A percentile compares a stretch with the other conserved stretches of the same genome.
phyloP scores from a whole-genome alignment of 2,888 invertebrate genomes.

The Eupithecia pulchellata region DNA sequence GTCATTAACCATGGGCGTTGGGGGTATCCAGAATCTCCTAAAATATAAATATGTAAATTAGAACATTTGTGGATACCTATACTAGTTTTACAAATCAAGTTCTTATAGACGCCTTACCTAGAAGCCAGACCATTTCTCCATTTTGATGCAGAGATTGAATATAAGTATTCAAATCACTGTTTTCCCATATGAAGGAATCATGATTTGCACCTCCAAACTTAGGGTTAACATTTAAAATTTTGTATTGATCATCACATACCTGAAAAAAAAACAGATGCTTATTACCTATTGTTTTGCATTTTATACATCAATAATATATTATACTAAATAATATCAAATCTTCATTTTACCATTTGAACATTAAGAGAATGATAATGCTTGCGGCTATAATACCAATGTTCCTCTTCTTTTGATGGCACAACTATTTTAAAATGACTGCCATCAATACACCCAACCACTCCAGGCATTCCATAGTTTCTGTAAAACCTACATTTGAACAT shows the following conservation, averaged over 20 bases:
- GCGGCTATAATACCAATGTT: conserved; percentile 13
- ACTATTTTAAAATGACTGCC: conserved; percentile 25
- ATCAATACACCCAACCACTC: conserved; percentile 25
- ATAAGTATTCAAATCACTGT: conserved; percentile 29
- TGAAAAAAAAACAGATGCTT: conserved; percentile 6
- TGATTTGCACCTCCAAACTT: conserved; percentile 40
- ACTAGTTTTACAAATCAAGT: background rate
- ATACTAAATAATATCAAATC: conserved; percentile 14
- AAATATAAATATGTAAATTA: background rate
- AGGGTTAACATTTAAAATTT: conserved; percentile 27
- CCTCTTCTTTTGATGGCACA: background rate
- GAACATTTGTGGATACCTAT: background rate
- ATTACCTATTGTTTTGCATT: conserved; percentile 3
- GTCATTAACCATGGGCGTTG: conserved; percentile 42
- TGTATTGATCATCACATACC: background rate
- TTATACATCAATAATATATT: background rate
- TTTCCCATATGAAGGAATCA: conserved; percentile 40
- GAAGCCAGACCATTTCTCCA: conserved; percentile 31
- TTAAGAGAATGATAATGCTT: conserved; percentile 28
- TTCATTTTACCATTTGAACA: conserved; percentile 28
- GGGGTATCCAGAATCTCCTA: conserved; percentile 23
- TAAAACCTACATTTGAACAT: conserved; percentile 15
- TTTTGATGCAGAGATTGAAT: conserved; percentile 28
- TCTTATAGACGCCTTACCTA: conserved; percentile 18
- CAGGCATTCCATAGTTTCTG: conserved; percentile 21